phyloP scores from a whole-genome alignment of 2,888 invertebrate genomes.

The Ochropleura plecta region DNA sequence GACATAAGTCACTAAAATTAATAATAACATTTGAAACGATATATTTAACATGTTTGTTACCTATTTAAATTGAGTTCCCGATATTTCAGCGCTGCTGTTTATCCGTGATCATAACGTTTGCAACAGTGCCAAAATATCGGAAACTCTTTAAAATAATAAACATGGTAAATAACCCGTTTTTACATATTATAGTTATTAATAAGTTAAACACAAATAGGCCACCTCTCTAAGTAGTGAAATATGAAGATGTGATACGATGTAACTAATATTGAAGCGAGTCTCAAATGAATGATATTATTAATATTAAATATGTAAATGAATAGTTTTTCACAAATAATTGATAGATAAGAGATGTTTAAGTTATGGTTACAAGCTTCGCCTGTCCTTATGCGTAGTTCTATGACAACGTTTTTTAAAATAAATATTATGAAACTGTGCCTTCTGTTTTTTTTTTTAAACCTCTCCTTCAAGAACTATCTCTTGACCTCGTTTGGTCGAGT shows the following conservation, averaged over 20 bases:
- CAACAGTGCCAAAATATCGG: too few relatives aligned
- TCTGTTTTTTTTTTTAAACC: conserved; percentile 12
- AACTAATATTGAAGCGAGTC: conserved; percentile 11
- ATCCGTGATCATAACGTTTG: too few relatives aligned
- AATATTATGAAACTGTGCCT: conserved; percentile 58
- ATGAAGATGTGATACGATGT: conserved; percentile 49
- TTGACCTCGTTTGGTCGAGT: too few relatives aligned
- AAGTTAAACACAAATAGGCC: conserved; percentile 17
- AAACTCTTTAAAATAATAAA: too few relatives aligned
- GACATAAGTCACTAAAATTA: too few relatives aligned
- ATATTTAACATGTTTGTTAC: too few relatives aligned
- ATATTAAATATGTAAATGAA: conserved; percentile 31
- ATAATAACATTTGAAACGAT: too few relatives aligned
- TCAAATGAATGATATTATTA: conserved; percentile 39
- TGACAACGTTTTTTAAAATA: conserved; percentile 63
- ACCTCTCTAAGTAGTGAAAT: conserved; percentile 32
- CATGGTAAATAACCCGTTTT: too few relatives aligned
- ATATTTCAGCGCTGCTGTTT: too few relatives aligned
- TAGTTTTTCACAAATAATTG: conserved; percentile 63
- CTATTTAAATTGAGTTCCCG: too few relatives aligned
- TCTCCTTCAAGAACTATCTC: background rate
- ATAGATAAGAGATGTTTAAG: conserved; percentile 49
- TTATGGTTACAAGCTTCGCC: conserved; percentile 64
- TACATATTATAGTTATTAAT: background rate
- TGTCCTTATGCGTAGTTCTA: conserved; percentile 61